A percentile compares a stretch with the other conserved stretches of the same genome.
These are phyloP conservation scores for Ephestia elutella DNA, from an alignment of 1,140 invertebrate species.

Conservation along the genomic window DNA sequence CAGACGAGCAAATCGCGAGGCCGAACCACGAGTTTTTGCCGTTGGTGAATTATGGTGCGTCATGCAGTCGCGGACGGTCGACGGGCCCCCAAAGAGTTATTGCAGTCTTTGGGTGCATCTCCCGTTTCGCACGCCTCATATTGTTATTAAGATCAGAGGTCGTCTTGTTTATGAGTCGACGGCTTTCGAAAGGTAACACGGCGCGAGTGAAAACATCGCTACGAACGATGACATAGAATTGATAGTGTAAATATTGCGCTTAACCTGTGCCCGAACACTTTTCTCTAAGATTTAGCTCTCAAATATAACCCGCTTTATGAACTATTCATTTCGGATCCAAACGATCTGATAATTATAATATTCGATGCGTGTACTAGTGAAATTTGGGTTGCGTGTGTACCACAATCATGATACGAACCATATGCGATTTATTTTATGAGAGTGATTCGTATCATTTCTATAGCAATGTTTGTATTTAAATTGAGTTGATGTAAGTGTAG, in stretches of 20 bases:
- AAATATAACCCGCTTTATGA: constrained; percentile 17
- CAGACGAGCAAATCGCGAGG: constrained; percentile 34
- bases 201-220: constrained; percentile 60
- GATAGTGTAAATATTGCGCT: constrained; percentile 63
- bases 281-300: constrained; percentile 25
- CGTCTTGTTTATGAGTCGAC: constrained; percentile 66
- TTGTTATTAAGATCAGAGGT: constrained; percentile 72
- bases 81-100: constrained; percentile 59
- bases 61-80: constrained; percentile 41
- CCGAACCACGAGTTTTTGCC: constrained; percentile 37
- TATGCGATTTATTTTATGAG: not conserved
- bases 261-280: constrained; percentile 39
- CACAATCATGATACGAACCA: not conserved
- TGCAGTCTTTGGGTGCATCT: constrained; percentile 54
- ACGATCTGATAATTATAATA: constrained; percentile 9
- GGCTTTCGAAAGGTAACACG: constrained; percentile 70
- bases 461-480: not conserved
- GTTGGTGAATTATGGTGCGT: constrained; percentile 42
- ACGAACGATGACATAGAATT: constrained; percentile 64
- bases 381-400: not conserved
- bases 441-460: not conserved
- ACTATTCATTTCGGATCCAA: not conserved
- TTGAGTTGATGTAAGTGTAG: not conserved
- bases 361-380: constrained; percentile 1
- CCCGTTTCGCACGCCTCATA: constrained; percentile 63